Conservation (phyloP, 2,113 vertebrate species). For the Ciconia boyciana region DNA sequence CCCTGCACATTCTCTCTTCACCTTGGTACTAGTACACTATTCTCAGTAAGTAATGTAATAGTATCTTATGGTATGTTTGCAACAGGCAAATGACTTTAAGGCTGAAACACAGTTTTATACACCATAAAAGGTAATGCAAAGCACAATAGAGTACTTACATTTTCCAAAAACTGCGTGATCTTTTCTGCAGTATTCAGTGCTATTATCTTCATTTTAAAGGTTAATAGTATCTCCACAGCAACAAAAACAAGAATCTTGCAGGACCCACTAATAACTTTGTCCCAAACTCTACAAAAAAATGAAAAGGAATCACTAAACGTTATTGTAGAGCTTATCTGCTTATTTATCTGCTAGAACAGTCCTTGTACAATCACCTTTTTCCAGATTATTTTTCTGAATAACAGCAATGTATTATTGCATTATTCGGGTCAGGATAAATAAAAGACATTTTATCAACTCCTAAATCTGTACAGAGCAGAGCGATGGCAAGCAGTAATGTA, state of each 20-base stretch:
- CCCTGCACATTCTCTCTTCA: neutral
- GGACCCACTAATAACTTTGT: slow-evolving; percentile 97
- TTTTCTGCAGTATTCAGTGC: slow-evolving; percentile 84
- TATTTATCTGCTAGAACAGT: neutral
- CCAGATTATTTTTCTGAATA: neutral
- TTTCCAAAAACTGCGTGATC: slow-evolving; percentile 86
- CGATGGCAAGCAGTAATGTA: neutral
- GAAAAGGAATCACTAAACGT: neutral
- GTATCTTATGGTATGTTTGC: neutral
- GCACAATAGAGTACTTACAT: slow-evolving; percentile 76
- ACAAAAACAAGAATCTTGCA: slow-evolving; percentile 98
- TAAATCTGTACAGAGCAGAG: neutral
- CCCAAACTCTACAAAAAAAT: slow-evolving; percentile 85
- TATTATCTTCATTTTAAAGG: slow-evolving; percentile 92
- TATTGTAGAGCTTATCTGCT: neutral
- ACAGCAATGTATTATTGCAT: neutral
- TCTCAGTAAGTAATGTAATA: neutral
- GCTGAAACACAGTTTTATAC: neutral
- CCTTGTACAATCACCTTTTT: neutral
- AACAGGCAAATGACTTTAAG: neutral
- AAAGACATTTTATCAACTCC: neutral
- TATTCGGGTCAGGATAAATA: neutral
- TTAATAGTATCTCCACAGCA: slow-evolving; percentile 92
- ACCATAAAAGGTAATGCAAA: neutral
- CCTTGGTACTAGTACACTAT: neutral